Evolutionary conservation across 2,113 vertebrate genomes (phyloP), one percentile per base, ranked within the genome.

Genomic region (Thunnus maccoyii): DNA sequence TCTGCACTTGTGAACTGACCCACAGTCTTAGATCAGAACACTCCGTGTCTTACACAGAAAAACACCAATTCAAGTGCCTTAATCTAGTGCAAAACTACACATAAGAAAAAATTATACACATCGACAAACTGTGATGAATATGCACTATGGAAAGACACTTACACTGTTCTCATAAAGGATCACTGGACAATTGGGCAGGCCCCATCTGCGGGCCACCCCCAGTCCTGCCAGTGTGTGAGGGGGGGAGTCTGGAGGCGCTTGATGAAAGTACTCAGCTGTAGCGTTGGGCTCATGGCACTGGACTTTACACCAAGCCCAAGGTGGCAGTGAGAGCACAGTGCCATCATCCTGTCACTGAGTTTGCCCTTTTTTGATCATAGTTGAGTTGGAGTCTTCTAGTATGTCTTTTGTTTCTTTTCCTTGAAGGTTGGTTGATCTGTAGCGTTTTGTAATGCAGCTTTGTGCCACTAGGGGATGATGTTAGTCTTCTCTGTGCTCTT

Each of bases 201-300:
- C 72, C 64, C 36, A 36, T 60, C 69, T 71, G 50, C 1, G 62
- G 87, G 81, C 54, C n/a, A 11, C 73, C 74, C 75, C 74, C 72
- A 61, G 92, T 94, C 91, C 86, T 93, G 94, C 93, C 94, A 94
- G 94, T 95, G 94, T 96, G 94, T 88, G 75, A 81, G 83, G 91
- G 82, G 91, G 87, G 93, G 93, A 90, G 92, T 88, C 89, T 84
- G 72, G 89, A 93, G 94, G 89, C 90, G 92, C 71, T 94, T 96
- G 95, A 96, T 95, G 94, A 95, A 95, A 95, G 92, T 93, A 91
- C 90, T 94, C 92, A 93, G 90, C 92, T 89, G 84, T 94, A 90
- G 88, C 89, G 78, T 83, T 89, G 84, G 94, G 92, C 91, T 94
- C 94, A 94, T 94, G 94, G 92, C 94, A 92, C 94, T 92, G 84